Percentiles rank a stretch among this genome's conserved stretches.
Evolutionary conservation across 2,797 vertebrate genomes (phyloP).

Genomic region (Tokudaia tokunoshimensis): DNA sequence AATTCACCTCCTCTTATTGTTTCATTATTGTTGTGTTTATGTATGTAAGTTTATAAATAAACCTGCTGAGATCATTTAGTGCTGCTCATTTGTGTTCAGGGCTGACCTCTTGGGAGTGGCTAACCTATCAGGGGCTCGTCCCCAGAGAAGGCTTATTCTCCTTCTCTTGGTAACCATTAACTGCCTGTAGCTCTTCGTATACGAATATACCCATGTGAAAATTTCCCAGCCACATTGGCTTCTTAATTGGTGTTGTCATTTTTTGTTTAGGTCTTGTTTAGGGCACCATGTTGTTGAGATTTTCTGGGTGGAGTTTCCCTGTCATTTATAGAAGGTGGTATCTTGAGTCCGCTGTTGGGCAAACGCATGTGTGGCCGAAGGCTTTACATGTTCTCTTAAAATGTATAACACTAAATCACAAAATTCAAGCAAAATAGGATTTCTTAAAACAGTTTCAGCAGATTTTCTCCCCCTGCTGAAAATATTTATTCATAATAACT

Average conservation of each 20-base stretch:
- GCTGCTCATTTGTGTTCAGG: not conserved
- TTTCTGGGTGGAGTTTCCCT: not conserved
- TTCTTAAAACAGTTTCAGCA: conserved; percentile 44
- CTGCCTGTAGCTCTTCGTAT: not conserved
- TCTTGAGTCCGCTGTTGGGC: not conserved
- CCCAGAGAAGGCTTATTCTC: not conserved
- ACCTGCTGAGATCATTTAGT: not conserved
- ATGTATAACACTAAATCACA: conserved; percentile 19
- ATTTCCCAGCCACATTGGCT: not conserved
- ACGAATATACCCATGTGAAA: not conserved
- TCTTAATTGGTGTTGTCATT: not conserved
- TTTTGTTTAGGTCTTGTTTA: not conserved
- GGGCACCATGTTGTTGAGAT: not conserved
- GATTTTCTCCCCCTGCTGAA: not conserved
- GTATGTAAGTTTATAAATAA: not conserved
- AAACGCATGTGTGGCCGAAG: not conserved
- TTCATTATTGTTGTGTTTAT: not conserved
- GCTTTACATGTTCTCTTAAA: conserved; percentile 35
- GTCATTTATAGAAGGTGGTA: not conserved
- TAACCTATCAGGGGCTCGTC: not conserved
- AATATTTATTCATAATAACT: conserved; percentile 17
- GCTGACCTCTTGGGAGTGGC: not conserved
- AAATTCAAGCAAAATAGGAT: conserved; percentile 42
- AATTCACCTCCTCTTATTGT: not conserved
- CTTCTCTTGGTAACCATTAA: not conserved